Conservation (phyloP, 2,113 vertebrate species). For the Plecotus auritus region DNA sequence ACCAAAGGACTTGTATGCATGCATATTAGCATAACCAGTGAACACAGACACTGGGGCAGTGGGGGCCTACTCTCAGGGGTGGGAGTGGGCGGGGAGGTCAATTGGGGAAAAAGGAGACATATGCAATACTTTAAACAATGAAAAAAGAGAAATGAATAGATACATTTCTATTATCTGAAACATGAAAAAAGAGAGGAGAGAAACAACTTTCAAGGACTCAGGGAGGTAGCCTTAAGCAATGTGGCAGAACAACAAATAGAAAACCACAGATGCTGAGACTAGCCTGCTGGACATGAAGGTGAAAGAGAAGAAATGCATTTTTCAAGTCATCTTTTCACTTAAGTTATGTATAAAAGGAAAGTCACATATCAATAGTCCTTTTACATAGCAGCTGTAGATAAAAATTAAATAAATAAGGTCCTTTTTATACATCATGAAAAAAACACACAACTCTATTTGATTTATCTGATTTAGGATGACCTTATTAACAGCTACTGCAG, state of each 20-base stretch:
- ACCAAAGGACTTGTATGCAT: no score
- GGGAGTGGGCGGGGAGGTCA: no score
- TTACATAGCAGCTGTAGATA: not conserved
- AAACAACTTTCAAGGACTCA: not conserved
- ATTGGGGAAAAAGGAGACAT: no score
- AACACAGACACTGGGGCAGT: no score
- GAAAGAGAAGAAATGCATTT: not conserved
- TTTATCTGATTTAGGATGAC: not conserved
- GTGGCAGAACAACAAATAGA: not conserved
- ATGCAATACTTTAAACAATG: no score
- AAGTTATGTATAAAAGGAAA: not conserved
- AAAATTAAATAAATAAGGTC: not conserved
- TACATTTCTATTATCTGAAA: not conserved
- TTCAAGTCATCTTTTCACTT: not conserved
- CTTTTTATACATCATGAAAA: not conserved
- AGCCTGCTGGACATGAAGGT: not conserved
- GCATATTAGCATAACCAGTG: no score
- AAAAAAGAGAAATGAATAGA: not conserved
- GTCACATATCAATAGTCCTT: not conserved
- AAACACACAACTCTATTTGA: no score
- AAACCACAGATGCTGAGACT: not conserved
- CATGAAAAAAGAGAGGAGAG: not conserved
- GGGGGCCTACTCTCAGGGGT: no score
- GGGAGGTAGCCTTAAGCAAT: not conserved
- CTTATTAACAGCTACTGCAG: conserved; percentile 19